Evolutionary conservation across 2,888 invertebrate genomes (phyloP), one percentile per base, ranked within the genome.

Genomic region (Ceraclea dissimilis): DNA sequence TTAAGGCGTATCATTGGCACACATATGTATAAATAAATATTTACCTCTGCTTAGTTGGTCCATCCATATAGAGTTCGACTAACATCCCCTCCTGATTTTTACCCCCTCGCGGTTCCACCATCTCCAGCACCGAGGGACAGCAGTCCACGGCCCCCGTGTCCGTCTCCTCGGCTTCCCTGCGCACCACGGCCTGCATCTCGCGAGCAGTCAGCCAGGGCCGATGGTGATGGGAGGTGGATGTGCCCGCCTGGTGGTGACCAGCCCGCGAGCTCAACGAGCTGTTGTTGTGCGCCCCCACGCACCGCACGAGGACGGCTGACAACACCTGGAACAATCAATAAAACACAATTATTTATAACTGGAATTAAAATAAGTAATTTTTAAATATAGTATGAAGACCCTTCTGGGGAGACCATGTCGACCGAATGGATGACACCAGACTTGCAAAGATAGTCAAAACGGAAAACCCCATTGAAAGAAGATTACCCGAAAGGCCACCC

Each of bases 91-190:
- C 79, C 65, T 82, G 82, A 65, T 88, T 90, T 62, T 83, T 80
- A 63, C 91, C 92, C 52, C 88, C 89, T 60, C 79, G 78, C 51
- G 90, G 90, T 67, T 86, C 84, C 62, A 86, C 83, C 81, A 87
- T 85, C 70, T 89, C 87, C 65, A 83, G 76, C 51, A 85, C 80
- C 22, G 88, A 83, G 44, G 91, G 92, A 71, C 92, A 93, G 73
- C 93, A 93, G 68, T 90, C 88, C 58, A 83, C 82, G 31, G 76
- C 75, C 53, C 62, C 63, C 68, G 78, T 70, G 56, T 69, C 70
- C 64, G 69, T 76, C 67, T 71, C 74, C 43, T 67, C 64, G 49
- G 79, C 75, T 68, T 82, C 81, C 59, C 72, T 70, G 58, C 78
- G 73, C 64, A 87, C 72, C 63, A 84, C 74, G 66, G 74, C 70